Evolutionary conservation across 2,888 invertebrate genomes (phyloP).

Genomic region (Andrena camellia): DNA sequence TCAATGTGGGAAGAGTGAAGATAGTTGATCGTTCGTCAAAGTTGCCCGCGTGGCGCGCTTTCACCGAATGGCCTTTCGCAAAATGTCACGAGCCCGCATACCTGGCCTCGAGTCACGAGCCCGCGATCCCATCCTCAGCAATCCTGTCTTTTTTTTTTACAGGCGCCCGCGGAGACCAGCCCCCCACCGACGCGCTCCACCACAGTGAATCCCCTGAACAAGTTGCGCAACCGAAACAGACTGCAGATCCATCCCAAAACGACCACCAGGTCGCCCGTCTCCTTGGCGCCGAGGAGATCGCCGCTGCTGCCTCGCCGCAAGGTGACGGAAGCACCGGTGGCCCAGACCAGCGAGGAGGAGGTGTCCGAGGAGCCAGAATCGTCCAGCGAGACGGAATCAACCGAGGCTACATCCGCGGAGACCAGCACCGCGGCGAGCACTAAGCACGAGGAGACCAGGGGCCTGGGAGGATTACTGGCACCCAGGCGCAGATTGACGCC

Average conservation of each 20-base stretch:
- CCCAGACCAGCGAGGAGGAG: slow-evolving; percentile 73
- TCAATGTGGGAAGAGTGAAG: no score
- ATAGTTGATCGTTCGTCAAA: slow-evolving; percentile 11
- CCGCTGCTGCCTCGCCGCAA: slow-evolving; percentile 81
- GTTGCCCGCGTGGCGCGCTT: slow-evolving; percentile 68
- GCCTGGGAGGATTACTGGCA: slow-evolving; percentile 88
- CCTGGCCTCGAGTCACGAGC: slow-evolving; percentile 19
- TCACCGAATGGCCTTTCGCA: slow-evolving; percentile 81
- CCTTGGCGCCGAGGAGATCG: slow-evolving; percentile 78
- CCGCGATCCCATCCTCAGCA: not conserved
- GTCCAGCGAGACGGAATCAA: slow-evolving; percentile 63
- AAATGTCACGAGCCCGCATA: slow-evolving; percentile 78
- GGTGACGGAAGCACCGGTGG: slow-evolving; percentile 78
- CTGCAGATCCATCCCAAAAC: slow-evolving; percentile 84
- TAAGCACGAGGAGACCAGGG: slow-evolving; percentile 81
- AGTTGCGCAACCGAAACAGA: slow-evolving; percentile 84
- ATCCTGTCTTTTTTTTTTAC: slow-evolving; percentile 3
- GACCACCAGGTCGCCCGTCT: slow-evolving; percentile 77
- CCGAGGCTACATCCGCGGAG: slow-evolving; percentile 71
- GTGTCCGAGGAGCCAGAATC: slow-evolving; percentile 70
- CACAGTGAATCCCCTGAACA: slow-evolving; percentile 83
- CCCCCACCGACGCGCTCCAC: slow-evolving; percentile 76
- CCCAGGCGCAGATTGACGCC: slow-evolving; percentile 89
- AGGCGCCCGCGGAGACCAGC: slow-evolving; percentile 82
- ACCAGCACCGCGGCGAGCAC: slow-evolving; percentile 79